Conservation (phyloP, 2,113 vertebrate genomes). For the Alouatta palliata region DNA sequence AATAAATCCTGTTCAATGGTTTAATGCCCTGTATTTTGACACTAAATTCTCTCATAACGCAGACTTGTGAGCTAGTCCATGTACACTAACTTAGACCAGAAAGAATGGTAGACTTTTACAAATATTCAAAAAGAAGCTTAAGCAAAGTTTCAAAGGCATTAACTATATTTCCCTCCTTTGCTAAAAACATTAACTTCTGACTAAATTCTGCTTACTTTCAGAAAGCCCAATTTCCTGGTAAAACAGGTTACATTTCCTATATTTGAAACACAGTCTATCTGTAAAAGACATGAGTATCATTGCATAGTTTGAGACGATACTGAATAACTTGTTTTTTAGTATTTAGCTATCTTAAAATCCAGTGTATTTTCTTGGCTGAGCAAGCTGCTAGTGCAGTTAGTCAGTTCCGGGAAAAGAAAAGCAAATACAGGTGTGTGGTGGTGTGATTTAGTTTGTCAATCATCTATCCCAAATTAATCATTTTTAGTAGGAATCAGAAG, state of each 20-base stretch:
- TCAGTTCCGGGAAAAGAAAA: slow-evolving; percentile 69
- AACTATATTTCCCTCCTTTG: slow-evolving; percentile 11
- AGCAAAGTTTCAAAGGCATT: slow-evolving; percentile 14
- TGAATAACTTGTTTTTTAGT: slow-evolving; percentile 58
- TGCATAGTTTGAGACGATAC: slow-evolving; percentile 1
- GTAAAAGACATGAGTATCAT: slow-evolving; percentile 19
- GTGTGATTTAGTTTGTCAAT: slow-evolving; percentile 43
- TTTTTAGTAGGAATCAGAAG: slow-evolving; percentile 29
- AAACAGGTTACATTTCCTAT: slow-evolving; percentile 9
- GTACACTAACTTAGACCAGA: not conserved
- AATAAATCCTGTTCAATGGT: not conserved
- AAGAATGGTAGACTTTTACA: not conserved
- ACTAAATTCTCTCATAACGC: slow-evolving; percentile 24
- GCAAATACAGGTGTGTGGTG: slow-evolving; percentile 23
- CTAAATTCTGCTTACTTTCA: slow-evolving; percentile 24
- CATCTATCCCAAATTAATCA: slow-evolving; percentile 13
- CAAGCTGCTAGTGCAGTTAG: slow-evolving; percentile 42
- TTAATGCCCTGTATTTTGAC: not conserved
- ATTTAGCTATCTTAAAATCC: slow-evolving; percentile 59
- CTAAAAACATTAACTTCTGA: slow-evolving; percentile 41
- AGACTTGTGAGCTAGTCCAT: not conserved
- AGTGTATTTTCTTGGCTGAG: slow-evolving; percentile 69
- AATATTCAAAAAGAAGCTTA: not conserved
- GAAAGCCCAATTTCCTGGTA: slow-evolving; percentile 4
- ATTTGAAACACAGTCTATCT: slow-evolving; percentile 9